Conservation (phyloP, 2,888 invertebrate species). For the Nemoura dubitans region DNA sequence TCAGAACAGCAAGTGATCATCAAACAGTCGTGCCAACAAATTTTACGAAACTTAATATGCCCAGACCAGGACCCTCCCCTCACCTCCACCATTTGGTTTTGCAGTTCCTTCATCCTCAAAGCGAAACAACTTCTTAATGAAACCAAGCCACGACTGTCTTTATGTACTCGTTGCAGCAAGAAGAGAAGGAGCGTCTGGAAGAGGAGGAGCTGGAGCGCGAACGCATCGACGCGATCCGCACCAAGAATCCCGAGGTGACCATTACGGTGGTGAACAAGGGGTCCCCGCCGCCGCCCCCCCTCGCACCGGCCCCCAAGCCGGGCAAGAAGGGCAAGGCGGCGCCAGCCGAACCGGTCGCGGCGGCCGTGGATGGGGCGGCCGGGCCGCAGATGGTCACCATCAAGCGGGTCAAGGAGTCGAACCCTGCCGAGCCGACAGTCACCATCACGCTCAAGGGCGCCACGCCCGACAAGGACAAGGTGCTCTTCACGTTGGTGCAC, state of each 20-base stretch:
- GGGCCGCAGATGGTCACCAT: conserved; percentile 72
- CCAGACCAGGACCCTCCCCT: too few relatives aligned
- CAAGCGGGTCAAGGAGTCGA: conserved; percentile 73
- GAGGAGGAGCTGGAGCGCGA: conserved; percentile 59
- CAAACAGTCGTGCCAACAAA: too few relatives aligned
- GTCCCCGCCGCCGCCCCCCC: conserved; percentile 54
- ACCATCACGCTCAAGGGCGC: conserved; percentile 80
- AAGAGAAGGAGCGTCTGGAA: conserved; percentile 60
- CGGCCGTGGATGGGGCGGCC: conserved; percentile 8
- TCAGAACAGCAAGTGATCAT: too few relatives aligned
- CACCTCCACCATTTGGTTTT: too few relatives aligned
- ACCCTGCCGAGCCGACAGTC: conserved; percentile 74
- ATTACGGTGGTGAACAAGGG: conserved; percentile 62
- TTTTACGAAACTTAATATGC: too few relatives aligned
- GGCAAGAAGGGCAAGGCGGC: conserved; percentile 52
- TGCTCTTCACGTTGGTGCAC: conserved; percentile 71
- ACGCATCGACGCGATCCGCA: conserved; percentile 57
- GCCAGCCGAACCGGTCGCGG: conserved; percentile 39
- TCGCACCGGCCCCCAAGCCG: conserved; percentile 38
- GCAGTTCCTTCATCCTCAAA: too few relatives aligned
- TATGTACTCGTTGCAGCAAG: conserved; percentile 55
- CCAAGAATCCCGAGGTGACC: conserved; percentile 60
- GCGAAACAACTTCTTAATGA: too few relatives aligned
- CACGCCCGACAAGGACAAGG: conserved; percentile 76
- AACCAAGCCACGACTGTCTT: not conserved